Percentiles rank a stretch among this genome's conserved stretches.
phyloP scores from a whole-genome alignment of 2,888 invertebrate genomes.

The Zele albiditarsus region DNA sequence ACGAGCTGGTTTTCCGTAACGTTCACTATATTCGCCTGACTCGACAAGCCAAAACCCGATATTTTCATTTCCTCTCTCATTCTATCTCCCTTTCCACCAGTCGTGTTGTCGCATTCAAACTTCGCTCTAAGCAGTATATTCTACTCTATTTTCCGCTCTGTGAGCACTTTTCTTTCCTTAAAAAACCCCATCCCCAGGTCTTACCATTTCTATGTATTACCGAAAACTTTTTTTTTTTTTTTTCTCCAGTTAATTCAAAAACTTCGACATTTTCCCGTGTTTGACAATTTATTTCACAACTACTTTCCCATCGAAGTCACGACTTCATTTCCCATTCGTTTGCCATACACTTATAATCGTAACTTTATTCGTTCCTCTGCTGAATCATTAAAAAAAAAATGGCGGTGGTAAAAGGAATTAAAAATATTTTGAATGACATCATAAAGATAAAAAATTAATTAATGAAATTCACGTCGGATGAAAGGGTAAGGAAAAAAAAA shows the following conservation, averaged over 20 bases:
- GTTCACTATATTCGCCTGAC: constrained; percentile 12
- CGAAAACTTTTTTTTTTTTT: background rate
- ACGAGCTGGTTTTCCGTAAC: constrained; percentile 28
- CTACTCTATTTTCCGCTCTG: constrained; percentile 36
- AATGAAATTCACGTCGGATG: background rate
- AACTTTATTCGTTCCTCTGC: too few relatives aligned
- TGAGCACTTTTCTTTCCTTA: constrained; percentile 27
- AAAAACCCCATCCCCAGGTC: background rate
- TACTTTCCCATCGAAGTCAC: background rate
- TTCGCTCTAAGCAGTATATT: constrained; percentile 41
- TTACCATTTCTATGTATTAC: background rate
- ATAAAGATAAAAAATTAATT: constrained; percentile 11
- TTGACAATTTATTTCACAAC: background rate
- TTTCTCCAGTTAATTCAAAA: background rate
- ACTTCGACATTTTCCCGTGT: background rate
- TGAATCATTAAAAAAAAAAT: background rate
- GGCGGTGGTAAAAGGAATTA: background rate
- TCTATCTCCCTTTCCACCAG: constrained; percentile 9
- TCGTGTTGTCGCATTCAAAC: constrained; percentile 33
- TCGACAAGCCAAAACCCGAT: constrained; percentile 37
- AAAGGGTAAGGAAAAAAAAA: background rate
- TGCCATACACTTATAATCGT: background rate
- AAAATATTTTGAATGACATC: background rate
- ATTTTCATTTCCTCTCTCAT: constrained; percentile 39
- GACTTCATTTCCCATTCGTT: background rate